Base-by-base conservation (phyloP, 2,888 invertebrate genomes). In the Leptura quadrifasciata region DNA sequence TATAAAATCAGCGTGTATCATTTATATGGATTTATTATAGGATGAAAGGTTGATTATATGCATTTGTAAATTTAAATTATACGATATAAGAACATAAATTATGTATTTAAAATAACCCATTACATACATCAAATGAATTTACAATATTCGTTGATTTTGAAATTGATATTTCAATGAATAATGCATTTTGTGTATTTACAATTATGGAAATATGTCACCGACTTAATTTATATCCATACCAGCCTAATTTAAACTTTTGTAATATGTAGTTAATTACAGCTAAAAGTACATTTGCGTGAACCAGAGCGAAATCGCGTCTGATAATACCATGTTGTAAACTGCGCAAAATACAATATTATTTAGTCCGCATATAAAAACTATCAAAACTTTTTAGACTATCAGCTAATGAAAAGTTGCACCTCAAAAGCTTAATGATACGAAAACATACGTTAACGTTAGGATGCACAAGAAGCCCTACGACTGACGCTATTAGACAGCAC, bases 21-120 rank as follows among this genome's bases (percentile, higher is more conserved):
- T 68, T 65, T 21, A 55, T 57, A 15, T 21, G 64, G 65, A 76
- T 76, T 70, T 73, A 73, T 73, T 57, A 69, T 27, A 15, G 64
- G 69, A 73, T 70, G 76, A 76, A 72, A 76, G 76, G 76, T 67
- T 61, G 69, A 69, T 76, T 73, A 73, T 64, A n/a, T 35, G 18
- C 69, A 60, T 69, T 21, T 17, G 61, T 24, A n/a, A 52, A 70
- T 70, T 73, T 73, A 69, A 69, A 76, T 76, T 72, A 76, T 74
- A 76, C 57, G 61, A 71, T 58, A 71, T 60, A 65, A 76, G 74
- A 74, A 70, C 75, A 70, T 78, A 78, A 78, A 78, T 78, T 78
- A 78, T 78, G 74, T 57, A 76, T 78, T 72, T 74, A 65, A 76
- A 76, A 76, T 78, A 72, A 70, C 76, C 76, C 63, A 72, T 78